These are phyloP conservation scores for Pseudorhiza aurosa DNA, from an alignment of 30 jellyfish, hydroid and myxozoan species.

Conservation along the genomic window DNA sequence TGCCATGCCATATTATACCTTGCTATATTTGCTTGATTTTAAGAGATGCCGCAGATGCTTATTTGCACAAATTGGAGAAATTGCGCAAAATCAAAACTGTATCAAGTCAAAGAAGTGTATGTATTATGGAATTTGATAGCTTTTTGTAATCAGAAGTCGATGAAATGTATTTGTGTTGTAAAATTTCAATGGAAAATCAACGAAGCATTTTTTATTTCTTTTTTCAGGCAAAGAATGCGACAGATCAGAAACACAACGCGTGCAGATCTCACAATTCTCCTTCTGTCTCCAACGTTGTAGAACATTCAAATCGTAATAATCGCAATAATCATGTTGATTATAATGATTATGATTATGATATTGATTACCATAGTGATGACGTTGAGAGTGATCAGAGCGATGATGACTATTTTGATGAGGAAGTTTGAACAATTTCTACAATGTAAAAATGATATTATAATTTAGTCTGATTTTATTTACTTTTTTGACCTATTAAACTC, in stretches of 20 bases:
- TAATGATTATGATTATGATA: conserved; percentile 1
- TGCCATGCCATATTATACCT: too few species aligned
- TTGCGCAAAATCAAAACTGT: background rate
- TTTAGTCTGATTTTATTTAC: too few species aligned
- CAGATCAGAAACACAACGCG: too few species aligned
- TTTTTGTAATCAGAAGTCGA: too few species aligned
- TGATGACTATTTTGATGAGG: conserved; percentile 19
- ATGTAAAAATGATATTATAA: too few species aligned
- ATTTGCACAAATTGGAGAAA: conserved; percentile 1
- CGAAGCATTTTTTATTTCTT: too few species aligned
- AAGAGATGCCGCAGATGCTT: conserved; percentile 42
- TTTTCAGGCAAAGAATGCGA: too few species aligned
- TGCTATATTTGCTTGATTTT: background rate
- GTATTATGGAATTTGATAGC: too few species aligned
- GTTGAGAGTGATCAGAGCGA: background rate
- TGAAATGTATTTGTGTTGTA: too few species aligned
- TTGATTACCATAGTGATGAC: background rate
- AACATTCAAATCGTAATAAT: background rate
- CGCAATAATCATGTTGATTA: background rate
- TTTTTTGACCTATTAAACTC: too few species aligned
- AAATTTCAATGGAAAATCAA: too few species aligned
- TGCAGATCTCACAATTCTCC: background rate
- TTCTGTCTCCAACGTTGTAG: background rate
- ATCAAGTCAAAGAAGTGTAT: background rate
- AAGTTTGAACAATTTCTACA: too few species aligned